Base-by-base conservation (phyloP, 2,888 invertebrate species). In the Sympetrum striolatum region DNA sequence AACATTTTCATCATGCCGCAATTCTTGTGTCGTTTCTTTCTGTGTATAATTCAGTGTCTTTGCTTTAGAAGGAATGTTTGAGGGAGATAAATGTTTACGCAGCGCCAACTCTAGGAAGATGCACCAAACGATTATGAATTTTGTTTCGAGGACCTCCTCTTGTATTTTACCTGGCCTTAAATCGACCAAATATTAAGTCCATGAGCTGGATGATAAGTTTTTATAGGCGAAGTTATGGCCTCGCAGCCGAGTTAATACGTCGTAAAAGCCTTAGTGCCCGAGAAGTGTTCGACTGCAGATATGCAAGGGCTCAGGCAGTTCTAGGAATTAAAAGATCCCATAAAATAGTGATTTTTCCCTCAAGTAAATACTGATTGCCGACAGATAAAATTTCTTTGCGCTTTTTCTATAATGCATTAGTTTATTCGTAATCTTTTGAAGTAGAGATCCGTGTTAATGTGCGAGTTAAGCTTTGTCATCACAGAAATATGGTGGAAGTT, bases 201-300 rank as follows among this genome's bases (percentile, higher is more conserved):
- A 53, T 18, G 73, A 25, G 31, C 73, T 31, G 73, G 73, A 25
- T 73, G 73, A 73, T 73, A 73, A 73, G 86, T 64, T 86, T 86
- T 86, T 86, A 86, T 39, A 22, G 86, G 64, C n/a, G n/a, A 60
- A 86, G 64, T 86, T 64, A 64, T n/a, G 60, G 64, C 58, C 37
- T 86, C 53, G 60, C 86, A 58, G 60, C 86, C 86, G 37, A 60
- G 86, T 86, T 86, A 86, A 86, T 86, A 86, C 60, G 60, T 58
- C 86, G 35, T 86, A 86, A 37, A 37, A 86, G 31, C 58, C 31
- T 4, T n/a, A 25, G 22, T 64, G n/a, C n/a, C 31, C 25, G 73
- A 73, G 73, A 48, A 48, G 48, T 48, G 48, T 48, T 48, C 48
- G 25, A 10, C 18, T 73, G 73, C 73, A 73, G 73, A 73, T 73